Evolutionary conservation across 2,888 invertebrate species (phyloP).

Genomic region (Cryptus armator): DNA sequence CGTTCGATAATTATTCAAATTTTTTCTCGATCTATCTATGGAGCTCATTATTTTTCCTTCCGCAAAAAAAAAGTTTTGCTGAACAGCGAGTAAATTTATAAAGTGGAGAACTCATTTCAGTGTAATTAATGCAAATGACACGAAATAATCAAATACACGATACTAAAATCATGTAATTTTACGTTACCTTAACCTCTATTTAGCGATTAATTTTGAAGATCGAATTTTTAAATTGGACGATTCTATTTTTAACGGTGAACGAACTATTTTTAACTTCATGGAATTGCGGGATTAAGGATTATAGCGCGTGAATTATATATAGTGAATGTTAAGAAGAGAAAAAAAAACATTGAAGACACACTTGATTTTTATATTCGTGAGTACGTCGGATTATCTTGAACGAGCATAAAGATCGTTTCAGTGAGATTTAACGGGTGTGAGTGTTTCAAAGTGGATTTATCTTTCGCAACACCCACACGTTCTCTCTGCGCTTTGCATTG

Average conservation of each 20-base stretch:
- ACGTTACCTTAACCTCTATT: neutral
- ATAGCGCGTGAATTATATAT: slow-evolving; percentile 31
- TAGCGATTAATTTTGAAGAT: neutral
- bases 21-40: too few species aligned
- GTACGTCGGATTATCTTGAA: slow-evolving; percentile 60
- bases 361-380: slow-evolving; percentile 49
- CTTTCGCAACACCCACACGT: slow-evolving; percentile 65
- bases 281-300: slow-evolving; percentile 8
- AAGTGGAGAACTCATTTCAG: neutral
- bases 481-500: slow-evolving; percentile 40
- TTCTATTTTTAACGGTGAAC: neutral
- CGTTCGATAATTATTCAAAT: too few species aligned
- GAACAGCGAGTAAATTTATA: too few species aligned
- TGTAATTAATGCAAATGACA: neutral
- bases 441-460: slow-evolving; percentile 69
- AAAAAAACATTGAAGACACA: slow-evolving; percentile 4
- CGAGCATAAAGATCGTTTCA: slow-evolving; percentile 63
- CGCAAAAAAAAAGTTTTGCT: too few species aligned
- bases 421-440: slow-evolving; percentile 63
- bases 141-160: neutral
- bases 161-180: neutral
- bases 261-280: slow-evolving; percentile 4
- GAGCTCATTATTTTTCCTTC: too few species aligned
- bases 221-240: neutral
- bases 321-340: slow-evolving; percentile 28